A percentile compares a stretch with the other conserved stretches of the same genome.
Conservation (phyloP, 23 tunicate species). For the Botrylloides violaceus region DNA sequence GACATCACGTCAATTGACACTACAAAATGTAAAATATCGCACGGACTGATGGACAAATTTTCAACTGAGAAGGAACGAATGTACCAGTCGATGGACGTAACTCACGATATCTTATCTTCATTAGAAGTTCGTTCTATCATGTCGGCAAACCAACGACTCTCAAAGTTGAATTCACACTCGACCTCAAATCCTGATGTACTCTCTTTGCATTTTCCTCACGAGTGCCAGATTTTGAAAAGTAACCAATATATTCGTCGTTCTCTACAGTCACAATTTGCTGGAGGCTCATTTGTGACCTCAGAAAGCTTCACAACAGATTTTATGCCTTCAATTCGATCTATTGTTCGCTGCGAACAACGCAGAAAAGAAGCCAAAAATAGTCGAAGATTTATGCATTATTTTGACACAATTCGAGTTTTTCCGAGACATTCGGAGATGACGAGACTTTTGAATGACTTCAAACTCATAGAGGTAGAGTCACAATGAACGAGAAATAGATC, state of each 20-base stretch:
- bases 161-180: neutral
- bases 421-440: constrained; percentile 15
- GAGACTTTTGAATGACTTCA: constrained; percentile 10
- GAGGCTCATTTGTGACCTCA: neutral
- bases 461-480: neutral
- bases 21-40: constrained; percentile 3
- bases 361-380: neutral
- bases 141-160: neutral
- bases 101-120: constrained; percentile 1
- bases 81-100: neutral
- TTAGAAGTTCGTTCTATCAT: constrained; percentile 1
- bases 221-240: neutral
- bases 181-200: neutral
- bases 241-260: constrained; percentile 5
- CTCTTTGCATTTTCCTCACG: constrained; percentile 1
- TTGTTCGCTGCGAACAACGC: constrained; percentile 7
- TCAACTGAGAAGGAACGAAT: neutral
- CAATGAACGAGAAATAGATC: no score
- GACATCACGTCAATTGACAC: neutral
- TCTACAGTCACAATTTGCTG: constrained; percentile 2
- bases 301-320: neutral
- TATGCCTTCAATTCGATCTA: constrained; percentile 3
- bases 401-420: constrained; percentile 15
- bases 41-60: constrained; percentile 4
- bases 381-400: constrained; percentile 21